These are phyloP conservation scores for Cinclus cinclus DNA, from an alignment of 2,113 vertebrate species.

Conservation along the genomic window DNA sequence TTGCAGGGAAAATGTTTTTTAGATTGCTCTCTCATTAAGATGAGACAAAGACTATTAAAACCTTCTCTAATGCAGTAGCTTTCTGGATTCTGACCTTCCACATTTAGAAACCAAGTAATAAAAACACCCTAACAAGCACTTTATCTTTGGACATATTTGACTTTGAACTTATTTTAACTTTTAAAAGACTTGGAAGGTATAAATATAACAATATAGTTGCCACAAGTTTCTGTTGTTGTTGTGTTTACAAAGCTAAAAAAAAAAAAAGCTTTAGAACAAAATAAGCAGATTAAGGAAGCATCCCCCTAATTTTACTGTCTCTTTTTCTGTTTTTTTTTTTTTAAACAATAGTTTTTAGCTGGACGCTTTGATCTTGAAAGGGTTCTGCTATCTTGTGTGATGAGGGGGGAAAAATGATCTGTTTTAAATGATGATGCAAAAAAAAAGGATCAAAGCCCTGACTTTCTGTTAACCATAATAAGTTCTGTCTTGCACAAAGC, in stretches of 20 bases:
- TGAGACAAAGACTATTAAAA: slow-evolving; percentile 74
- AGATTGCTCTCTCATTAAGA: slow-evolving; percentile 63
- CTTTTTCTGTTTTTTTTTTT: slow-evolving; percentile 34
- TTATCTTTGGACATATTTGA: slow-evolving; percentile 73
- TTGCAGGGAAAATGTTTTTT: slow-evolving; percentile 44
- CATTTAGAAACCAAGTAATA: slow-evolving; percentile 72
- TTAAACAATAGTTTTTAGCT: slow-evolving; percentile 75
- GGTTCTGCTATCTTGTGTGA: slow-evolving; percentile 76
- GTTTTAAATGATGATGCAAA: slow-evolving; percentile 81
- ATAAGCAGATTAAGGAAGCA: slow-evolving; percentile 69
- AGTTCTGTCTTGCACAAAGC: slow-evolving; percentile 75
- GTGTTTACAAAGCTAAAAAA: slow-evolving; percentile 57
- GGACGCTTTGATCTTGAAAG: slow-evolving; percentile 81
- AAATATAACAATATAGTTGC: slow-evolving; percentile 71
- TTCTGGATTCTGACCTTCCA: slow-evolving; percentile 77
- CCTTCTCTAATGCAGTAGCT: slow-evolving; percentile 69
- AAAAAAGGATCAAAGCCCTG: slow-evolving; percentile 76
- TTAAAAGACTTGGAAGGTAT: slow-evolving; percentile 72
- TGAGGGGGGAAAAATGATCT: slow-evolving; percentile 74
- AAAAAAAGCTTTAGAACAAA: slow-evolving; percentile 67
- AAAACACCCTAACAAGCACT: slow-evolving; percentile 70
- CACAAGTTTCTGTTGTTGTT: slow-evolving; percentile 69
- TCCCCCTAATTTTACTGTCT: slow-evolving; percentile 66
- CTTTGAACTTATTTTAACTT: slow-evolving; percentile 79
- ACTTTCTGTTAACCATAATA: slow-evolving; percentile 76